Evolutionary conservation across 2,888 invertebrate genomes (phyloP), one percentile per base, ranked within the genome.

Genomic region (Lasiommata megera): DNA sequence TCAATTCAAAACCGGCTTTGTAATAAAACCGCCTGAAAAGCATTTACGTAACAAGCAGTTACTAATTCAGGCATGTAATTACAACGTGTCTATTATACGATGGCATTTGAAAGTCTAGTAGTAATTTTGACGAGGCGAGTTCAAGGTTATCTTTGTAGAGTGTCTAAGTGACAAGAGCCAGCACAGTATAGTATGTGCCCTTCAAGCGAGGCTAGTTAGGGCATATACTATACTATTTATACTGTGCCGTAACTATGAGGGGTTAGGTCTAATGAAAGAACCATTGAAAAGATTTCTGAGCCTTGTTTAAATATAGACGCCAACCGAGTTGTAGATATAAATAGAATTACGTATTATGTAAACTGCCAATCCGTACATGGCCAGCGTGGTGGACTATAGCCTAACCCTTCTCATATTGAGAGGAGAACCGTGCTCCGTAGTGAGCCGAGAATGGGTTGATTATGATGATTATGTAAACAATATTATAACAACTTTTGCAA

Each of bases 81-180:
- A 50, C 37, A 50, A 28, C 38, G 28, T 50, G 50, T 38, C 50
- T 50, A 36, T 16, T 54, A 38, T 48, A 50, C 28, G 48, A 43
- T 16, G 48, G 16, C 50, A 54, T 55, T 48, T 47, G 31, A 57
- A 43, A 43, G 38, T 65, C 62, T 66, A 34, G 46, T 57, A 56
- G 68, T 71, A 75, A 72, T 77, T 80, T 77, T 74, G 77, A 80
- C 76, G 64, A 64, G 62, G 52, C 43, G 73, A 76, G 80, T 83
- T 84, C 83, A 84, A 84, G 84, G 83, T 67, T 75, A 56, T 51
- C 28, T 47, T 53, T 43, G 34, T 43, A 52, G 44, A 28, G 12
- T 12, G 46, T 46, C 17, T 56, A 71, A 71, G 58, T 68, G 16
- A 69, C 58, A 66, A 75, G 76, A 52, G 55, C 17, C 7, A 0